A percentile compares a stretch with the other conserved stretches of the same genome.
Conservation (phyloP, 2,888 invertebrate genomes). For the Epinotia demarniana region DNA sequence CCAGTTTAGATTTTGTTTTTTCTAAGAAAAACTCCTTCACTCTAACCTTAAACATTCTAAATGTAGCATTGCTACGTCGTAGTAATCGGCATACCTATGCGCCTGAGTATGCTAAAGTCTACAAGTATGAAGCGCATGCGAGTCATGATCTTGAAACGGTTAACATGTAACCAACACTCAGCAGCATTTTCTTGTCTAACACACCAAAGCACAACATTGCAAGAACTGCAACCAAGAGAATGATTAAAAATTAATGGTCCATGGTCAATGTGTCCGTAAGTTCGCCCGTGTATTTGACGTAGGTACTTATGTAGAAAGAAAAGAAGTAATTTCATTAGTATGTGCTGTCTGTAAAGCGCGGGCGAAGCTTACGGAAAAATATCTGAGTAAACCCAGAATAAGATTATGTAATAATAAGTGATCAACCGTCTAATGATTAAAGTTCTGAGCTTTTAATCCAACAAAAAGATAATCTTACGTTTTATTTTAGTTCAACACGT, state of each 20-base stretch:
- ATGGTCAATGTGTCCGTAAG: background rate
- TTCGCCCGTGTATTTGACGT: too few species aligned
- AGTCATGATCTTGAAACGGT: too few species aligned
- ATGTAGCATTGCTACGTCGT: too few species aligned
- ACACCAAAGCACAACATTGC: background rate
- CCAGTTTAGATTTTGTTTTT: too few species aligned
- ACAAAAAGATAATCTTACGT: slow-evolving; percentile 28
- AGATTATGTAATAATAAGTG: background rate
- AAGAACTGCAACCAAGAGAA: background rate
- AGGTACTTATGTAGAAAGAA: too few species aligned
- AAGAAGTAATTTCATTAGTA: too few species aligned
- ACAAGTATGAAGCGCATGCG: too few species aligned
- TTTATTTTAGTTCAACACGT: slow-evolving; percentile 35
- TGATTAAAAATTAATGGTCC: background rate
- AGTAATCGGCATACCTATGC: too few species aligned
- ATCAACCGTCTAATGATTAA: background rate
- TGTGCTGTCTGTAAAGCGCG: too few species aligned
- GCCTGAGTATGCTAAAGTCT: too few species aligned
- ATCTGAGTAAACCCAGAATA: background rate
- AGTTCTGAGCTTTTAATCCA: slow-evolving; percentile 8
- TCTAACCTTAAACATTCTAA: too few species aligned
- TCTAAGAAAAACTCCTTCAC: too few species aligned
- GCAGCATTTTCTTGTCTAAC: background rate
- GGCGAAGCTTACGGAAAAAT: background rate
- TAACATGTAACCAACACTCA: background rate